These are phyloP conservation scores for Cheracebus regulus DNA, from an alignment of 2,797 vertebrate genomes.

Conservation along the genomic window DNA sequence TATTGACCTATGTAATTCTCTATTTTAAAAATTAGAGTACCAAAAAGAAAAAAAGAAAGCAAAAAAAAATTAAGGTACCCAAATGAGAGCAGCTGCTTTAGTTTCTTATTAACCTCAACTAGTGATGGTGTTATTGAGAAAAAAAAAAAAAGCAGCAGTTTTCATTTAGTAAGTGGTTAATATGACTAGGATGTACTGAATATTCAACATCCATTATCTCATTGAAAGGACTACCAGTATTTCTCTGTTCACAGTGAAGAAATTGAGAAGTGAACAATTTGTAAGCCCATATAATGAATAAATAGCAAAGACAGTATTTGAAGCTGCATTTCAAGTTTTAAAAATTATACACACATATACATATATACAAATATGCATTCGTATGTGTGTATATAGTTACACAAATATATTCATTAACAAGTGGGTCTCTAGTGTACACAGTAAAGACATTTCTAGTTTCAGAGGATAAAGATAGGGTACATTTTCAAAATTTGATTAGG, in stretches of 20 bases:
- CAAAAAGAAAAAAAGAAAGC: neutral
- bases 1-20: neutral
- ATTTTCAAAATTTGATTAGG: slow-evolving; percentile 10
- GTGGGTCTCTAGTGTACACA: neutral
- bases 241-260: slow-evolving; percentile 21
- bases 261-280: neutral
- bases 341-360: neutral
- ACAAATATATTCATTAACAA: neutral
- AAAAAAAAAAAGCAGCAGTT: neutral
- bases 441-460: neutral
- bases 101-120: neutral
- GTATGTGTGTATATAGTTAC: neutral
- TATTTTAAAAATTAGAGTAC: neutral
- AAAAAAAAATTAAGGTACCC: neutral
- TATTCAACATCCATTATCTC: neutral
- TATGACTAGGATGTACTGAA: neutral
- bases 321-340: neutral
- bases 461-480: neutral
- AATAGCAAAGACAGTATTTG: neutral
- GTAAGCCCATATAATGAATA: neutral
- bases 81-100: neutral
- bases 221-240: neutral
- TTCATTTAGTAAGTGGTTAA: neutral
- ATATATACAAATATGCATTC: neutral
- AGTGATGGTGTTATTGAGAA: neutral